Evolutionary conservation across 2,888 invertebrate genomes (phyloP).

Genomic region (Plagiodera versicolora): DNA sequence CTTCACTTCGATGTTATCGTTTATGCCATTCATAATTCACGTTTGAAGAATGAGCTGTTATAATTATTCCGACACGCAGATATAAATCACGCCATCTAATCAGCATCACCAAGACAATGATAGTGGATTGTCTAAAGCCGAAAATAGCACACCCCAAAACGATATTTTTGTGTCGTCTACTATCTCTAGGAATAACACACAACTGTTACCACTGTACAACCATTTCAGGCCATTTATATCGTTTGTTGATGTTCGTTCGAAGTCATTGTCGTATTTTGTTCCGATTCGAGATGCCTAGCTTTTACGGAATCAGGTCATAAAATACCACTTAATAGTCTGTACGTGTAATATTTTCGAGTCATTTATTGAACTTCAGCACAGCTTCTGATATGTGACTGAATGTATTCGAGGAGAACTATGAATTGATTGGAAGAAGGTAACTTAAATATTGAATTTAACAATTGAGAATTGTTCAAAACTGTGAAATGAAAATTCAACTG

Average conservation of each 20-base stretch:
- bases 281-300: conserved; percentile 25
- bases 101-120: conserved; percentile 36
- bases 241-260: conserved; percentile 35
- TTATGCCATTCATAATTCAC: conserved; percentile 45
- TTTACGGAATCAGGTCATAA: conserved; percentile 30
- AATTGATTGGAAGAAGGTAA: too few species aligned
- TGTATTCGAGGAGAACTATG: too few species aligned
- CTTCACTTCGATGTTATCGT: conserved; percentile 29
- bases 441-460: too few species aligned
- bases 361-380: too few species aligned
- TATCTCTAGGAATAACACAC: conserved; percentile 43
- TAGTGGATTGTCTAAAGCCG: conserved; percentile 19
- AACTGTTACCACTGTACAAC: conserved; percentile 40
- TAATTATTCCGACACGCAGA: conserved; percentile 42
- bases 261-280: conserved; percentile 33
- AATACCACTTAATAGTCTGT: conserved; percentile 32
- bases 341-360: conserved; percentile 25
- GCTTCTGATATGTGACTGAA: too few species aligned
- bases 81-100: conserved; percentile 42
- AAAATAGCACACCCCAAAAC: conserved; percentile 38
- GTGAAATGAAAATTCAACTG: too few species aligned
- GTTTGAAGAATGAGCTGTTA: conserved; percentile 41
- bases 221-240: conserved; percentile 40
- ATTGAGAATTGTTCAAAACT: too few species aligned
- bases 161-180: conserved; percentile 45